Evolutionary conservation across 1,140 invertebrate genomes (phyloP).

Genomic region (Papilio xuthus): DNA sequence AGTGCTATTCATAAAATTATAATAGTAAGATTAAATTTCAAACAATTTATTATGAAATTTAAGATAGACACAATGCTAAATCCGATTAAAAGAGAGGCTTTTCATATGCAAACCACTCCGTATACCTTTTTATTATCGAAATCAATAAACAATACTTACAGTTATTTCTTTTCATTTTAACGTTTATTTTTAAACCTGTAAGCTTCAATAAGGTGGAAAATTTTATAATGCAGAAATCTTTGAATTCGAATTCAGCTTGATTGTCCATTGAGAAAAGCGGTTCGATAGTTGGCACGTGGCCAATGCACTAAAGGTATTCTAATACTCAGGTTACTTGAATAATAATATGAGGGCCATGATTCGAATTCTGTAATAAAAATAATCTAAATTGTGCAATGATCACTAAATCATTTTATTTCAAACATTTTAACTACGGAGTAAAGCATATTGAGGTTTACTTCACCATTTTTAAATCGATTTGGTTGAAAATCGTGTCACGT

Average conservation of each 20-base stretch:
- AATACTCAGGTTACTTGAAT: neutral
- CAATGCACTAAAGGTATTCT: constrained; percentile 8
- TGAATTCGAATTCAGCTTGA: constrained; percentile 7
- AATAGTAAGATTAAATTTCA: neutral
- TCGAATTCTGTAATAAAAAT: neutral
- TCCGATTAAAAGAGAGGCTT: too few relatives aligned
- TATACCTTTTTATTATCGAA: too few relatives aligned
- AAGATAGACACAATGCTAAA: too few relatives aligned
- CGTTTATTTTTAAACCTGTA: neutral
- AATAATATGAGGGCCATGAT: neutral
- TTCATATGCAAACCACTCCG: too few relatives aligned
- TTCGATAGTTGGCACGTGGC: constrained; percentile 10
- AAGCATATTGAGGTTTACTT: too few relatives aligned
- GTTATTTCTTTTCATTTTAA: neutral
- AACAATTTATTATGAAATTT: too few relatives aligned
- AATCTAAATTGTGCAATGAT: neutral
- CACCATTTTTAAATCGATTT: too few relatives aligned
- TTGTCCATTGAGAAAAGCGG: constrained; percentile 16
- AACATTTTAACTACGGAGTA: too few relatives aligned
- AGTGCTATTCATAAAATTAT: neutral
- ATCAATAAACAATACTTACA: neutral
- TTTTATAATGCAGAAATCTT: neutral
- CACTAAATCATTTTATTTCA: too few relatives aligned
- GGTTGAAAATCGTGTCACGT: too few relatives aligned
- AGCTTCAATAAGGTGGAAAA: neutral